Evolutionary conservation across 1,140 invertebrate genomes (phyloP).

Genomic region (Copidosoma floridanum): DNA sequence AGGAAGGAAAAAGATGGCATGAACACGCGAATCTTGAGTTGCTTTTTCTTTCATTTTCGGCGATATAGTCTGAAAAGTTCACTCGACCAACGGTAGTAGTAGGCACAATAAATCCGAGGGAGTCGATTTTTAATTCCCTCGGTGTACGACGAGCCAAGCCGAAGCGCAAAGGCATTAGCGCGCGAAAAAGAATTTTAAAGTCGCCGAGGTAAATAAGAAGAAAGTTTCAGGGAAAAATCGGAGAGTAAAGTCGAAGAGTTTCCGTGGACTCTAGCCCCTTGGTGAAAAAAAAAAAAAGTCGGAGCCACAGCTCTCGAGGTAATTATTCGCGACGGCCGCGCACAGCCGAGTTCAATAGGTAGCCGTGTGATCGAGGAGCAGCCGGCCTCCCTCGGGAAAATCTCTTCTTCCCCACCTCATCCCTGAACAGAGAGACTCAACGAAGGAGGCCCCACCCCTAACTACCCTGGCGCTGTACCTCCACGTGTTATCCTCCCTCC

Average conservation of each 20-base stretch:
- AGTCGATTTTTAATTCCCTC: slow-evolving; percentile 13
- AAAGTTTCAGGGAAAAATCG: background rate
- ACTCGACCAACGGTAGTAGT: background rate
- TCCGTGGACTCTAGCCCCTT: background rate
- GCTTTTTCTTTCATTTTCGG: too few species aligned
- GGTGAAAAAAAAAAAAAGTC: slow-evolving; percentile 13
- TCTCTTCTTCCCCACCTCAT: too few species aligned
- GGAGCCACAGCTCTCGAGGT: slow-evolving; percentile 1
- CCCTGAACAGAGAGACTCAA: too few species aligned
- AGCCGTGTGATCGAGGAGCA: slow-evolving; percentile 20
- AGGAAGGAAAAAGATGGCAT: too few species aligned
- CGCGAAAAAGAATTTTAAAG: background rate
- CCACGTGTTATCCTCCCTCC: too few species aligned
- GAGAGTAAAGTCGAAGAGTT: slow-evolving; percentile 1
- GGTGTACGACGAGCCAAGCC: slow-evolving; percentile 4
- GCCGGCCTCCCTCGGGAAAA: background rate
- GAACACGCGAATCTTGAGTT: too few species aligned
- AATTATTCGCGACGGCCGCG: slow-evolving; percentile 14
- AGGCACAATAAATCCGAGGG: slow-evolving; percentile 9
- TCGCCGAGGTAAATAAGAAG: background rate
- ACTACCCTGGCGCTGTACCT: too few species aligned
- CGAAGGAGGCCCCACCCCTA: too few species aligned
- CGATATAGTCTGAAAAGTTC: too few species aligned
- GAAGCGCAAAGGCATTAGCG: slow-evolving; percentile 8
- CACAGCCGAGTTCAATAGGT: slow-evolving; percentile 7